phyloP scores from a whole-genome alignment of 2,113 vertebrate genomes.

The Clarias batrachus region DNA sequence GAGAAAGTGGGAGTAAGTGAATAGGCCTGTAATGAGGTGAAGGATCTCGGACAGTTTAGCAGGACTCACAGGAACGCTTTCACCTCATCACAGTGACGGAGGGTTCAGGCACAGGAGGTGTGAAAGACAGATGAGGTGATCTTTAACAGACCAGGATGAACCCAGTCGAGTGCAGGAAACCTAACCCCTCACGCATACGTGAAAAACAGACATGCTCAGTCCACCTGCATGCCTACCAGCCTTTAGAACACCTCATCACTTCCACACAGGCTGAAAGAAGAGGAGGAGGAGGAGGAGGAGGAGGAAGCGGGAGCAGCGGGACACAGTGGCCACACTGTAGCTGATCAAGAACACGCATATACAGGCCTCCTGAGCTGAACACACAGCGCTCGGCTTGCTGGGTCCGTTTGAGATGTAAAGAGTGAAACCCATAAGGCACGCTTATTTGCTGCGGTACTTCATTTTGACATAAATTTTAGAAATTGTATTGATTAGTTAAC shows the following conservation, averaged over 20 bases:
- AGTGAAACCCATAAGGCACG: neutral
- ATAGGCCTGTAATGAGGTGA: slow-evolving; percentile 47
- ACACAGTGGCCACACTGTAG: slow-evolving; percentile 27
- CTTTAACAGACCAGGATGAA: slow-evolving; percentile 44
- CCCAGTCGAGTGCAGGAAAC: slow-evolving; percentile 20
- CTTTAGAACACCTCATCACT: slow-evolving; percentile 56
- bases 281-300: slow-evolving; percentile 7
- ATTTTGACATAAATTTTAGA: neutral
- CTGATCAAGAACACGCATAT: neutral
- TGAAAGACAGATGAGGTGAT: slow-evolving; percentile 63
- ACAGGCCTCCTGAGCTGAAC: neutral
- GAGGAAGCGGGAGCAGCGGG: slow-evolving; percentile 35
- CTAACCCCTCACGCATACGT: slow-evolving; percentile 24
- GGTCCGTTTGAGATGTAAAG: neutral
- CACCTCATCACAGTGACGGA: slow-evolving; percentile 58
- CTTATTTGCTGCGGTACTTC: neutral
- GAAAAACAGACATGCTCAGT: slow-evolving; percentile 25
- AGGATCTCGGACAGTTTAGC: slow-evolving; percentile 36
- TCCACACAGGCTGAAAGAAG: slow-evolving; percentile 57
- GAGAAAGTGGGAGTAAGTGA: slow-evolving; percentile 29
- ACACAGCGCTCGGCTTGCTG: neutral
- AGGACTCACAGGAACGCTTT: slow-evolving; percentile 45
- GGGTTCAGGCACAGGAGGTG: slow-evolving; percentile 53
- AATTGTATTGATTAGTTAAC: neutral
- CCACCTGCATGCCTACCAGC: slow-evolving; percentile 27